Evolutionary conservation across 2,888 invertebrate species (phyloP), one percentile per base, ranked within the genome.

Genomic region (Latrodectus elegans): DNA sequence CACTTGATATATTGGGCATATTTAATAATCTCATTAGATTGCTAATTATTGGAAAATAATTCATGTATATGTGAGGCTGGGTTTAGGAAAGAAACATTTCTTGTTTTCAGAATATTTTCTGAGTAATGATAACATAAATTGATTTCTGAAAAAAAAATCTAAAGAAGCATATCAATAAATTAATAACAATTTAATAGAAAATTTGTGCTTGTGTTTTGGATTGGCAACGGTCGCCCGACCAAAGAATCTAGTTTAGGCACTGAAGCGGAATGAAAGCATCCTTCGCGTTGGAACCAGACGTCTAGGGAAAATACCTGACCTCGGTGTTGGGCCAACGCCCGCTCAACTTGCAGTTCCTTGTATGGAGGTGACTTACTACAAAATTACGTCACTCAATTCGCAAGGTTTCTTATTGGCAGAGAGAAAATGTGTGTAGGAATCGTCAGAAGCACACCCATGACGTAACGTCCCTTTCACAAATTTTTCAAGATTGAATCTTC

Each of bases 371-470:
- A 22, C 74, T 82, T 75, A 82, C 82, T 82, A 75, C 74, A 49
- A 70, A 51, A 17, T 55, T 72, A 78, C 78, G 84, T 84, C 77
- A 78, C 38, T 11, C 22, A 14, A 53, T 49, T 72, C 73, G 60
- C 51, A n/a, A 52, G 38, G 15, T 17, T 75, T n/a, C 17, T 73
- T 52, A 84, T 78, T 84, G 84, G 84, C n/a, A 22, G 71, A 71
- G 8, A 15, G 17, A 10, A 64, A 65, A 53, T 38, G n/a, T 73
- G 73, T 38, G 64, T 53, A 73, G 64, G 67, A 51, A 71, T 75
- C 76, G 84, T 84, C 71, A 78, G 60, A 73, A 64, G 72, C 76
- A 72, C 84, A 70, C 84, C 84, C 55, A 65, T 84, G 84, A 84
- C 77, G 84, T 60, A 72, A 73, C 51, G 8, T 55, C n/a, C 82